Conservation (phyloP, 2,888 invertebrate genomes). For the Chloromyia formosa region DNA sequence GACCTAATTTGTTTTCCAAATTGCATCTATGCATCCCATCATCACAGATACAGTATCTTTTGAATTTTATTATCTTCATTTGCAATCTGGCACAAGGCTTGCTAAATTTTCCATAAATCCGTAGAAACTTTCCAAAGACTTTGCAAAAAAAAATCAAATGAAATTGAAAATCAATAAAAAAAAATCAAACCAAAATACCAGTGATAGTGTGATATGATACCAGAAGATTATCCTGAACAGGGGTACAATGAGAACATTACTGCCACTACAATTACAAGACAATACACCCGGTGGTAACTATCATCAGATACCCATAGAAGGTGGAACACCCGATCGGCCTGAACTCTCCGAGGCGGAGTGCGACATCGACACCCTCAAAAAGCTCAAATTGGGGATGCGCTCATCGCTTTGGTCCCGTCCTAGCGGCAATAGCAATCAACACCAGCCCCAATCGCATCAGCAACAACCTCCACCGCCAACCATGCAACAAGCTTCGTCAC, state of each 20-base stretch:
- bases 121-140: conserved; percentile 22
- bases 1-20: conserved; percentile 21
- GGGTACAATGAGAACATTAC: conserved; percentile 70
- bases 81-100: conserved; percentile 44
- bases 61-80: conserved; percentile 40
- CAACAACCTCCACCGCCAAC: conserved; percentile 52
- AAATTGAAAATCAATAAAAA: conserved; percentile 44
- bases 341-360: conserved; percentile 77
- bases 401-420: conserved; percentile 78
- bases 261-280: conserved; percentile 69
- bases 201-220: conserved; percentile 52
- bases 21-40: conserved; percentile 25
- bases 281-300: conserved; percentile 57
- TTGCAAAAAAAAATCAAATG: conserved; percentile 33
- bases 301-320: conserved; percentile 56
- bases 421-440: conserved; percentile 59
- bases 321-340: conserved; percentile 63
- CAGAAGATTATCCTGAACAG: conserved; percentile 56
- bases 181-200: conserved; percentile 44
- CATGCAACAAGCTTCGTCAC: conserved; percentile 66
- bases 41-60: conserved; percentile 33
- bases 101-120: conserved; percentile 36
- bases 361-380: conserved; percentile 78
- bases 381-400: conserved; percentile 74
- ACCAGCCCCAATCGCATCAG: conserved; percentile 55